Percentiles rank a stretch among this genome's conserved stretches.
These are phyloP conservation scores for Acanthococcus lagerstroemiae DNA, from an alignment of 2,888 invertebrate genomes.

Conservation along the genomic window DNA sequence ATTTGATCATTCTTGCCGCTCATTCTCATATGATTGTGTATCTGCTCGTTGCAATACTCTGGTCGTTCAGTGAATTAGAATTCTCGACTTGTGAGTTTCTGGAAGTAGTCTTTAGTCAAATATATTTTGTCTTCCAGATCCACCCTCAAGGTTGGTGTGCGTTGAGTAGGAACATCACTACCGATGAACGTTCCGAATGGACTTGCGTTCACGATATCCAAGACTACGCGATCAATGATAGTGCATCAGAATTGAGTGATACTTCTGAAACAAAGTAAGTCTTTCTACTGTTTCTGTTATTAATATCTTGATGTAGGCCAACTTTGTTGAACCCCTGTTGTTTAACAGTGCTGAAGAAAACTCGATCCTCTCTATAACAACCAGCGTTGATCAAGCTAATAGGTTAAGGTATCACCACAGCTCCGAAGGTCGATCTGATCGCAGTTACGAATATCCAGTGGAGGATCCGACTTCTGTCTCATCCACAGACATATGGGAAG, in stretches of 20 bases:
- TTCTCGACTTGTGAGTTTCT: neutral
- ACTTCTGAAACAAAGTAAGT: too few species aligned
- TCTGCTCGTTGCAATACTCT: neutral
- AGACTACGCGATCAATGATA: constrained; percentile 44
- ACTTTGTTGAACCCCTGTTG: too few species aligned
- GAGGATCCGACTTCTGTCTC: neutral
- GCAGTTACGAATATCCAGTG: neutral
- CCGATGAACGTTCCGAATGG: constrained; percentile 83
- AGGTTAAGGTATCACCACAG: too few species aligned
- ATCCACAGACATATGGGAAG: constrained; percentile 47
- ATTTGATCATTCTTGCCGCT: too few species aligned
- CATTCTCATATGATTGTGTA: neutral
- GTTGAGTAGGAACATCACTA: constrained; percentile 75
- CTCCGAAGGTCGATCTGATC: neutral
- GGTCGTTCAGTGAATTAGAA: neutral
- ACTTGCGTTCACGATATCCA: constrained; percentile 90
- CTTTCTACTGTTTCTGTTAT: too few species aligned
- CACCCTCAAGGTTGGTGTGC: constrained; percentile 87
- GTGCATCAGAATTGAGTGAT: neutral
- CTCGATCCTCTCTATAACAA: too few species aligned
- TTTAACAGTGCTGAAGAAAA: neutral
- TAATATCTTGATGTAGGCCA: too few species aligned
- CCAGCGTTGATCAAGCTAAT: too few species aligned
- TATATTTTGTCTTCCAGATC: constrained; percentile 47
- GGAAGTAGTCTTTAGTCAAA: too few species aligned